Base-by-base conservation (phyloP, 2,113 vertebrate species). In the Sialia sialis region DNA sequence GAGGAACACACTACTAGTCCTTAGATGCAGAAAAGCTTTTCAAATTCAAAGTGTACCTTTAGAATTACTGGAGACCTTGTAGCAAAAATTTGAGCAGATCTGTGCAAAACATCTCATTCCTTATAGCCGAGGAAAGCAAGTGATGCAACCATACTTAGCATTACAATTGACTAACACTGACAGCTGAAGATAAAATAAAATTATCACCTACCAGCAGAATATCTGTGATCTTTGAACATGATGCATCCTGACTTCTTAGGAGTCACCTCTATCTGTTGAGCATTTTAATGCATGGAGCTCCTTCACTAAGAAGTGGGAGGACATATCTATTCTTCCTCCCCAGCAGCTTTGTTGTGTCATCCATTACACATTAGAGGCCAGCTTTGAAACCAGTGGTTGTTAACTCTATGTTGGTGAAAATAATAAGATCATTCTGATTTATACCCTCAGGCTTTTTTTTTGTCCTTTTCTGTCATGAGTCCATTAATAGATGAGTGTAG, bases 181-280 rank as follows among this genome's bases (percentile, higher is more conserved):
- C 46, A 80, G 51, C 41, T 85, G 85, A 90, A 79, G 41, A 43
- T 79, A 58, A 94, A 95, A 73, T 89, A 60, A 76, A 93, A 90
- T 66, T 2, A 69, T 82, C 84, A 63, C 38, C 67, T 77, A 76
- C 59, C 32, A 73, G 46, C 0, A 0, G 58, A 77, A 62, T 63
- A 87, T 36, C 38, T 76, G 46, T 82, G 54, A 87, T 72, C 34
- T 87, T 90, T 77, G 84, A 77, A 72, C 27, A n/a, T 58, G 41
- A 76, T 46, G 34, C 3, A 7, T 3, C 0, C 19, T 85, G 73
- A 30, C 32, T 76, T 84, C 74, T 89, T 69, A 46, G 51, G 46
- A 82, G 67, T 58, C 56, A 72, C 66, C 27, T 82, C 30, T 80
- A 11, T 44, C 44, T 77, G 38, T 7, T 2, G 7, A 91, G 38